Percentiles rank a stretch among this genome's conserved stretches.
These are phyloP conservation scores for Drosophila repletoides DNA, from an alignment of 1,140 invertebrate species.

Conservation along the genomic window DNA sequence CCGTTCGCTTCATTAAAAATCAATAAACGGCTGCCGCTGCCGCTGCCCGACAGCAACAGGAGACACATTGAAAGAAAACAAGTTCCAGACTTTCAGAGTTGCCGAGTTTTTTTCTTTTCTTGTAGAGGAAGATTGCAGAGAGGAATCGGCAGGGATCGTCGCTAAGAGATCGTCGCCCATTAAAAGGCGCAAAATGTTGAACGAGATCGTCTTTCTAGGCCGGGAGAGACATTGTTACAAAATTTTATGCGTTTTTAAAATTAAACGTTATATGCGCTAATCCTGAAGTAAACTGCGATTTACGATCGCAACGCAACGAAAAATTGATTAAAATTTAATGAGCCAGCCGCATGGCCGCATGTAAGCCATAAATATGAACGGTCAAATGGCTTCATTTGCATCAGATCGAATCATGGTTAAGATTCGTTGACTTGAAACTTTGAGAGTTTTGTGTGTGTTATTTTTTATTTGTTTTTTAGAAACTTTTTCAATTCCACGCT, in stretches of 20 bases:
- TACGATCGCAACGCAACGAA: slow-evolving; percentile 55
- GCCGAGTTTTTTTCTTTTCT: neutral
- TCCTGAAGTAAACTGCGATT: slow-evolving; percentile 76
- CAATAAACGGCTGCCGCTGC: slow-evolving; percentile 66
- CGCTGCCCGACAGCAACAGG: neutral
- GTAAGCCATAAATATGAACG: slow-evolving; percentile 68
- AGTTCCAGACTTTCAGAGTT: slow-evolving; percentile 25
- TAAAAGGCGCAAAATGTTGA: slow-evolving; percentile 69
- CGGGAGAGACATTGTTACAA: slow-evolving; percentile 69
- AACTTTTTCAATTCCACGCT: slow-evolving; percentile 39
- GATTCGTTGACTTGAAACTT: neutral
- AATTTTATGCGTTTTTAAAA: slow-evolving; percentile 80
- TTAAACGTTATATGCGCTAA: slow-evolving; percentile 81
- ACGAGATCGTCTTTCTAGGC: slow-evolving; percentile 1
- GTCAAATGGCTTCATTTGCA: slow-evolving; percentile 76
- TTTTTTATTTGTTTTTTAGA: neutral
- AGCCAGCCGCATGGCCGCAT: too few relatives aligned
- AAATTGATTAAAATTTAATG: slow-evolving; percentile 80
- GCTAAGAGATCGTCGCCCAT: slow-evolving; percentile 27
- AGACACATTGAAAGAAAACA: slow-evolving; percentile 38
- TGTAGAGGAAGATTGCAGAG: neutral
- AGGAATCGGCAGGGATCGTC: neutral
- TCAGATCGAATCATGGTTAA: slow-evolving; percentile 39
- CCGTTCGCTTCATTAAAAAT: slow-evolving; percentile 78
- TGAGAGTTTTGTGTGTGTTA: neutral